A percentile compares a stretch with the other conserved stretches of the same genome.
Evolutionary conservation across 2,797 vertebrate genomes (phyloP).

Genomic region (Xerus rutilus): DNA sequence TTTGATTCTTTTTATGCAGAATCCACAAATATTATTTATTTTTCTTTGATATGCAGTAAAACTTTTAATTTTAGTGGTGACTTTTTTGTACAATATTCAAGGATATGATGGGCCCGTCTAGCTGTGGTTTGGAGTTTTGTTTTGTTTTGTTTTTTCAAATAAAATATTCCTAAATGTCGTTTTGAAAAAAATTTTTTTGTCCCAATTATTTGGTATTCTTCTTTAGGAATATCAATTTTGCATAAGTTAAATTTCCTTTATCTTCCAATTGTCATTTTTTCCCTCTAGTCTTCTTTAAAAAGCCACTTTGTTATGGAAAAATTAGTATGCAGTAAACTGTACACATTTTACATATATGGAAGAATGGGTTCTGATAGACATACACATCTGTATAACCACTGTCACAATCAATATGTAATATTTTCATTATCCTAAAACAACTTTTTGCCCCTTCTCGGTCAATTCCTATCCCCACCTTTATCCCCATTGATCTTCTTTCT

Average conservation of each 20-base stretch:
- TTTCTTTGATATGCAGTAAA: not conserved
- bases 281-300: not conserved
- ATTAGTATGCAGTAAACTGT: not conserved
- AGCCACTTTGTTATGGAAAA: not conserved
- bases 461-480: not conserved
- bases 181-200: not conserved
- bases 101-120: not conserved
- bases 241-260: not conserved
- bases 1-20: not conserved
- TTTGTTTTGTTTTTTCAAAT: not conserved
- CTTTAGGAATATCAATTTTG: not conserved
- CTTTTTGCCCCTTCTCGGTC: not conserved
- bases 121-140: not conserved
- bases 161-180: not conserved
- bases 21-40: not conserved
- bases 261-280: not conserved
- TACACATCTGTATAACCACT: not conserved
- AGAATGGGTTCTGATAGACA: not conserved
- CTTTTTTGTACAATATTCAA: not conserved
- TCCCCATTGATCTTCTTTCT: not conserved
- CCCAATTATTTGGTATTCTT: not conserved
- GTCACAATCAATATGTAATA: not conserved
- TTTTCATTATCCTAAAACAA: not conserved
- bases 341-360: not conserved
- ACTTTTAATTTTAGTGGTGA: not conserved